These are phyloP conservation scores for Theristicus caerulescens DNA, from an alignment of 2,113 vertebrate species.

Conservation along the genomic window DNA sequence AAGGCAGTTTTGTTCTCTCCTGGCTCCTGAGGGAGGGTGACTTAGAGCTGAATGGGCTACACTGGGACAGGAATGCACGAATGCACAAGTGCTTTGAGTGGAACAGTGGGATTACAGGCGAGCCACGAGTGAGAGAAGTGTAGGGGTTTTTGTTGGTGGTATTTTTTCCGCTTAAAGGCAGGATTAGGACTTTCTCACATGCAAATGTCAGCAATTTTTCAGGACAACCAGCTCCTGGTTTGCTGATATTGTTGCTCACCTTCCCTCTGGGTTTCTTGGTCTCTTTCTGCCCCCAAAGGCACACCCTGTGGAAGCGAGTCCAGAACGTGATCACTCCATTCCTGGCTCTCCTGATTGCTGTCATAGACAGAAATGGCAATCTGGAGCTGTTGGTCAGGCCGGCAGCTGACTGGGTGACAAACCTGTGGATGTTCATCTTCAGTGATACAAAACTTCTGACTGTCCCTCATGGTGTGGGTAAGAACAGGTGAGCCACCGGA, in stretches of 20 bases:
- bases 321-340: constrained; percentile 84
- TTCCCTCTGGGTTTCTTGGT: background rate
- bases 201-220: background rate
- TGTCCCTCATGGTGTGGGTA: constrained; percentile 66
- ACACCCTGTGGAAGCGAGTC: constrained; percentile 90
- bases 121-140: background rate
- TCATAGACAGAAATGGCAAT: constrained; percentile 88
- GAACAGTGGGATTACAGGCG: background rate
- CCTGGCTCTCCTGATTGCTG: constrained; percentile 85
- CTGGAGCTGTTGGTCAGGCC: constrained; percentile 81
- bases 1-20: background rate
- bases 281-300: constrained; percentile 67
- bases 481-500: constrained; percentile 68
- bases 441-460: constrained; percentile 80
- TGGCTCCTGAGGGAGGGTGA: background rate
- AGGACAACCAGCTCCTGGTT: background rate
- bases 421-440: constrained; percentile 92
- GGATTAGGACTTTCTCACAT: background rate
- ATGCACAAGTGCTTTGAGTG: background rate
- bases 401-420: constrained; percentile 68
- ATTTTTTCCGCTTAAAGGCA: background rate
- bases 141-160: background rate
- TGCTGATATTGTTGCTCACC: background rate
- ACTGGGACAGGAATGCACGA: background rate
- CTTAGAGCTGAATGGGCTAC: background rate